phyloP scores from a whole-genome alignment of 2,113 vertebrate species.

The Cepphus grylle region DNA sequence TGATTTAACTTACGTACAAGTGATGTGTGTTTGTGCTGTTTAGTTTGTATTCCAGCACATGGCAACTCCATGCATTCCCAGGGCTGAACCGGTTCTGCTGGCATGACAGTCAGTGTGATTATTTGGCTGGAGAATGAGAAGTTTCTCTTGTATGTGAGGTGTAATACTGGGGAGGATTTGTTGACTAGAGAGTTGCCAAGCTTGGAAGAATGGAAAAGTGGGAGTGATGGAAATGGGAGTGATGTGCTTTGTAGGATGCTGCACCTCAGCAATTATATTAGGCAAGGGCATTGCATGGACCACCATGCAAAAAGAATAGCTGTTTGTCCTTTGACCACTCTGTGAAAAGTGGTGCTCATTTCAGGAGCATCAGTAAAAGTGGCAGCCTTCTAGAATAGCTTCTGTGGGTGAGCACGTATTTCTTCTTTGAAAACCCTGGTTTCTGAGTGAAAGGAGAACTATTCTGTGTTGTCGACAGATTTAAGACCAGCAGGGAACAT shows the following conservation, averaged over 20 bases:
- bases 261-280: background rate
- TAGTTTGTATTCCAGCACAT: background rate
- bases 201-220: background rate
- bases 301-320: background rate
- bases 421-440: background rate
- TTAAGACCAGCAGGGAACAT: conserved; percentile 1
- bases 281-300: background rate
- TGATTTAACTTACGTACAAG: background rate
- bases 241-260: background rate
- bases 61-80: background rate
- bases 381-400: background rate
- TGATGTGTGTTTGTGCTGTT: background rate
- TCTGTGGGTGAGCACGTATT: background rate
- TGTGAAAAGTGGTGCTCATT: background rate
- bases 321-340: background rate
- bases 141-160: background rate
- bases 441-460: background rate
- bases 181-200: background rate
- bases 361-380: background rate
- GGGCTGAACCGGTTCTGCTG: background rate
- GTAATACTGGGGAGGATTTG: background rate
- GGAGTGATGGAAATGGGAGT: background rate
- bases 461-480: background rate
- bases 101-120: background rate
- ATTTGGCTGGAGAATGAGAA: background rate